Conservation (phyloP, 2,888 invertebrate genomes). For the Drosophila rubida region DNA sequence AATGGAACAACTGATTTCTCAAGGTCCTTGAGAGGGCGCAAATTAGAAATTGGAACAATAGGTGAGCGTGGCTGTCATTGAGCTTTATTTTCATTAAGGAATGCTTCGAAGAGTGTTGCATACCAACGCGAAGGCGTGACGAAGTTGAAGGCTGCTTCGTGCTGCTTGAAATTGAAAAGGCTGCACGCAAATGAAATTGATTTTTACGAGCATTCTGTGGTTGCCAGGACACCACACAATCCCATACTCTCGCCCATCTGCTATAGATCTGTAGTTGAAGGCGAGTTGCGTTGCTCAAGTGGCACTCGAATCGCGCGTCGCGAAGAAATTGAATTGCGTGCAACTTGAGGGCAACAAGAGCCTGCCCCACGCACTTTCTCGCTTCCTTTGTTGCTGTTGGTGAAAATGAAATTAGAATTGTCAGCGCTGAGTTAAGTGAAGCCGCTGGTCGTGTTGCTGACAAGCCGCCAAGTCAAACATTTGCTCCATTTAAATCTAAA, state of each 20-base stretch:
- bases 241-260: constrained; percentile 6
- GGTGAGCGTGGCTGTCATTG: constrained; percentile 46
- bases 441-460: constrained; percentile 55
- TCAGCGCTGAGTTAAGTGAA: constrained; percentile 35
- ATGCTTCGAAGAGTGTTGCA: constrained; percentile 54
- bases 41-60: constrained; percentile 80
- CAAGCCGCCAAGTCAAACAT: constrained; percentile 58
- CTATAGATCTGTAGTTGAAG: constrained; percentile 60
- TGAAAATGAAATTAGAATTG: constrained; percentile 77
- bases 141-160: not conserved
- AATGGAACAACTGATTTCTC: constrained; percentile 61
- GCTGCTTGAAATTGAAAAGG: constrained; percentile 58
- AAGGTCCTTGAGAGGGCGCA: constrained; percentile 65
- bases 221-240: constrained; percentile 47
- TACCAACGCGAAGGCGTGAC: constrained; percentile 55
- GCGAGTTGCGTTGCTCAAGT: constrained; percentile 58
- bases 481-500: constrained; percentile 62
- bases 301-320: constrained; percentile 59
- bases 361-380: constrained; percentile 1
- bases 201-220: constrained; percentile 67
- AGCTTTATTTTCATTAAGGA: constrained; percentile 26
- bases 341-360: constrained; percentile 39
- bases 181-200: constrained; percentile 75
- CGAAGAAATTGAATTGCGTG: constrained; percentile 74
- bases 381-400: constrained; percentile 30